A percentile compares a stretch with the other conserved stretches of the same genome.
phyloP scores from a whole-genome alignment of 2,888 invertebrate species.

The Acleris cristana region DNA sequence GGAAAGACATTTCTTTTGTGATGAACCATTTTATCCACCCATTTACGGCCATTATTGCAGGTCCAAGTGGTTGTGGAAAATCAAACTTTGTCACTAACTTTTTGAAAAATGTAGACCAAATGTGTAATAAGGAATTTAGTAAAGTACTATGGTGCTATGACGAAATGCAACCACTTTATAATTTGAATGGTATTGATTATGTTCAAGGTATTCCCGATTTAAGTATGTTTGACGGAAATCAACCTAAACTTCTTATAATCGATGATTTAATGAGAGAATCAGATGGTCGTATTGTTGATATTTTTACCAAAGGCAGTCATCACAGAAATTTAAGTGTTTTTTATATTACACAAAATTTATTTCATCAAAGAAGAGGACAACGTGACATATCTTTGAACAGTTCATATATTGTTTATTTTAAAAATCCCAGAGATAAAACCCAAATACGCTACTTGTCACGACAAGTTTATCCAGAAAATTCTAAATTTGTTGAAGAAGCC shows the following conservation, averaged over 20 bases:
- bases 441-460: too few relatives aligned
- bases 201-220: constrained; percentile 47
- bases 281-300: constrained; percentile 47
- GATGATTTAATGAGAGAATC: constrained; percentile 51
- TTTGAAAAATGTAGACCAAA: constrained; percentile 30
- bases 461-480: constrained; percentile 45
- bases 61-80: constrained; percentile 47
- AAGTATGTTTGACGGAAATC: constrained; percentile 44
- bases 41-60: constrained; percentile 44
- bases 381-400: constrained; percentile 45
- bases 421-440: too few relatives aligned
- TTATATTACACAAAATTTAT: constrained; percentile 47
- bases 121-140: constrained; percentile 30
- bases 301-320: constrained; percentile 46
- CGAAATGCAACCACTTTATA: too few relatives aligned
- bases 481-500: constrained; percentile 46
- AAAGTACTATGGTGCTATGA: too few relatives aligned
- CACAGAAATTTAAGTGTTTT: constrained; percentile 49
- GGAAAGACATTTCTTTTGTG: neutral
- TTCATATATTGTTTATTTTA: constrained; percentile 44
- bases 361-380: constrained; percentile 45
- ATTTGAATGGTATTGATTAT: constrained; percentile 43
- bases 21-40: constrained; percentile 36
- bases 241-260: constrained; percentile 44
- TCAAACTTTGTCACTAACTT: constrained; percentile 40